phyloP scores from a whole-genome alignment of 2,888 invertebrate genomes.

The Xestia xanthographa region DNA sequence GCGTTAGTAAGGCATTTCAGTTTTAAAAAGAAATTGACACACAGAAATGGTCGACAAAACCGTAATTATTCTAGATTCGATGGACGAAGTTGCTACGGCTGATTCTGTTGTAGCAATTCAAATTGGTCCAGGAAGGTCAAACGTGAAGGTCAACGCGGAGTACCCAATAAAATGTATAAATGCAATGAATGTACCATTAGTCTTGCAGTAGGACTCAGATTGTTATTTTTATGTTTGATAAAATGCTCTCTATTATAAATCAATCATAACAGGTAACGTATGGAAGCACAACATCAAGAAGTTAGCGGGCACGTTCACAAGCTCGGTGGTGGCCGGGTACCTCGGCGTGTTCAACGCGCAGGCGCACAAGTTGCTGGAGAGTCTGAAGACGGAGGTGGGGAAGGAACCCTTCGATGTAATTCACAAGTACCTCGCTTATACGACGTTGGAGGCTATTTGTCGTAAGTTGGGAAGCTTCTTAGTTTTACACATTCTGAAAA shows the following conservation, averaged over 20 bases:
- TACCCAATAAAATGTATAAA: no score
- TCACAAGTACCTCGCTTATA: slow-evolving; percentile 72
- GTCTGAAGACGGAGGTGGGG: slow-evolving; percentile 70
- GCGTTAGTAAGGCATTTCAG: not conserved
- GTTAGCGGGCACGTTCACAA: slow-evolving; percentile 77
- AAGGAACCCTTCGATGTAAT: slow-evolving; percentile 75
- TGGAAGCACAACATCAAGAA: slow-evolving; percentile 83
- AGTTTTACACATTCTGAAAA: not conserved
- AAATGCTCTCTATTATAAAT: not conserved
- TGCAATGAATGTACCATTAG: no score
- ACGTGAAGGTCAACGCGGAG: no score
- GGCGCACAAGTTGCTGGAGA: slow-evolving; percentile 70
- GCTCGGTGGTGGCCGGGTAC: slow-evolving; percentile 76
- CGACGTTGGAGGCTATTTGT: slow-evolving; percentile 80
- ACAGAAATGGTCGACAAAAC: not conserved
- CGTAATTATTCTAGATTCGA: no score
- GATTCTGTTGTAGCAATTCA: no score
- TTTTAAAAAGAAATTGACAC: not conserved
- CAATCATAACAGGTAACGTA: slow-evolving; percentile 69
- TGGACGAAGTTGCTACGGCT: no score
- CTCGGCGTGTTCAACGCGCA: slow-evolving; percentile 79
- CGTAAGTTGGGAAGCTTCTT: slow-evolving; percentile 72
- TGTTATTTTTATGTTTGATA: not conserved
- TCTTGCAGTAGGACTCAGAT: not conserved
- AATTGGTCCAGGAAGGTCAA: no score